Evolutionary conservation across 2,888 invertebrate species (phyloP).

Genomic region (Xylota segnis): DNA sequence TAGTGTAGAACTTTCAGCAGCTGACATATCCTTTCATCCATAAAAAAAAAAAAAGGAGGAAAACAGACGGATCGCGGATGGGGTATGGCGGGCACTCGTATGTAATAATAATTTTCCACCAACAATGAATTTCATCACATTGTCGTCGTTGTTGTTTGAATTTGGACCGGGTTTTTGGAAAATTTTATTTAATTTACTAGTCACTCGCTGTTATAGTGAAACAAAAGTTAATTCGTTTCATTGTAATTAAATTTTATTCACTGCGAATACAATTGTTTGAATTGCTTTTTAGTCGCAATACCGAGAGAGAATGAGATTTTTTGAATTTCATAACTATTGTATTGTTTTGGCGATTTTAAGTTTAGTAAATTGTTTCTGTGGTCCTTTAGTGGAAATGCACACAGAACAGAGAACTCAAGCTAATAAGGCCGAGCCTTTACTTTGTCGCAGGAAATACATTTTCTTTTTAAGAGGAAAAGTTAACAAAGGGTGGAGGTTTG

Average conservation of each 20-base stretch:
- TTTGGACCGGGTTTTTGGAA: background rate
- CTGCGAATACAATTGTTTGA: background rate
- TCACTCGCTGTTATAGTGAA: background rate
- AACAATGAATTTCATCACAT: conserved; percentile 1
- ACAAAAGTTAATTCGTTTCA: conserved; percentile 28
- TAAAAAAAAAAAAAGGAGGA: background rate
- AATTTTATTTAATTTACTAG: conserved; percentile 8
- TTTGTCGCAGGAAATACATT: too few relatives aligned
- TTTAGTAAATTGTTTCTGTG: too few relatives aligned
- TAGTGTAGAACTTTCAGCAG: background rate
- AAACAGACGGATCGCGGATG: background rate
- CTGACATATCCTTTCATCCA: background rate
- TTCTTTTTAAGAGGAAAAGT: too few relatives aligned
- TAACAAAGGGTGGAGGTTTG: too few relatives aligned
- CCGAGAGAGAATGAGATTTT: background rate
- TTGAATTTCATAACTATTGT: background rate
- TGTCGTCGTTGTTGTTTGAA: background rate
- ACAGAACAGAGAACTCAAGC: too few relatives aligned
- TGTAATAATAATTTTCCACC: background rate
- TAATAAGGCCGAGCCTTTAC: too few relatives aligned
- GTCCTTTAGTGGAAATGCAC: too few relatives aligned
- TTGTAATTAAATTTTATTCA: conserved; percentile 21
- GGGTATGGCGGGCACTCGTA: too few relatives aligned
- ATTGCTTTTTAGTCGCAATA: conserved; percentile 1
- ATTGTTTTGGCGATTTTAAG: background rate